Evolutionary conservation across 1,140 invertebrate species (phyloP), one percentile per base, ranked within the genome.

Genomic region (Caenorhabditis brenneri): DNA sequence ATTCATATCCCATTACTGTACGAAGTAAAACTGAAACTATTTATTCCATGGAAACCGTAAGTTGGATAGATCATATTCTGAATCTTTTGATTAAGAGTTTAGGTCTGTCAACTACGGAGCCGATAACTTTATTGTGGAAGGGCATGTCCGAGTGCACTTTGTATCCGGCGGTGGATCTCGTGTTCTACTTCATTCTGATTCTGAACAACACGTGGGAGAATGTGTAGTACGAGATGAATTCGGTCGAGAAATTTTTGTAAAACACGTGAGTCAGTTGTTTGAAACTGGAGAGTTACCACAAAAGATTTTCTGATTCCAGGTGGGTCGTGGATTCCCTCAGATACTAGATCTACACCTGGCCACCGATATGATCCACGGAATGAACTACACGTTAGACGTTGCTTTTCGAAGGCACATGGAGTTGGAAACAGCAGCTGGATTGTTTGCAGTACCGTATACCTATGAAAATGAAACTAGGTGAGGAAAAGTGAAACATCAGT

Each of bases 341-440:
- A 42, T 82, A 9, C 58, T 82, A 12, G 81, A 82, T 46, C 24
- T 82, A n/a, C 58, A 82, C 33, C 55, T 60, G 12, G 55, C 33
- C 2, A n/a, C 55, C 33, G 81, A 82, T 24, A 46, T 82, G 48
- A 82, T 82, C 16, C 31, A 82, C 19, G 80, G 36, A 24, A 82
- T 82, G 81, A 82, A 82, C 24, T 82, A 82, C 33, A 65, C 81
- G 6, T n/a, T 82, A n/a, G 55, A 82, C 33, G 27, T 82, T 24
- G 55, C 55, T 19, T 82, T 65, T 24, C 33, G 36, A 22, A 55
- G 60, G 4, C 33, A 48, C n/a, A 74, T 82, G 16, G 9, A 29
- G 3, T 16, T 5, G 10, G 39, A 82, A 10, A 2, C 6, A 6
- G 42, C 42, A 29, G 27, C 22, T 16, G 81, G 81, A 49, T 24